Evolutionary conservation across 1,140 invertebrate species (phyloP), one percentile per base, ranked within the genome.

Genomic region (Trichonephila clavipes): DNA sequence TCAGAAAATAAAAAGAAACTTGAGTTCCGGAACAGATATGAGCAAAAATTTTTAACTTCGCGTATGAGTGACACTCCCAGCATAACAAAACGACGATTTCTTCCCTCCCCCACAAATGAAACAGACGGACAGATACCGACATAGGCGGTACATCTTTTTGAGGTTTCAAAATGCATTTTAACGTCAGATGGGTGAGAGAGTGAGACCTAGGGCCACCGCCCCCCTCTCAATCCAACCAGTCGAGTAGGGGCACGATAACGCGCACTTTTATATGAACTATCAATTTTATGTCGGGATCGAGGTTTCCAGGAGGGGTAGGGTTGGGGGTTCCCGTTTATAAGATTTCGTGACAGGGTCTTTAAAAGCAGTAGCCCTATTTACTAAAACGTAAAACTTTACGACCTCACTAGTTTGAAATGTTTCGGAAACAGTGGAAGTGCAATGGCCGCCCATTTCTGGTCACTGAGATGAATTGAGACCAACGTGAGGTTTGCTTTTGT

Each of bases 351-450:
- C 91, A 92, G 83, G 62, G 44, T 61, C 91, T 77, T 92, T 92
- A 72, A 87, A 83, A 87, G 91, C 64, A 77, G 82, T 40, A 86
- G 91, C 91, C 64, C 82, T 92, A 87, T 92, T 92, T 92, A 92
- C 91, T 92, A 87, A 86, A 87, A 92, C 82, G 83, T 92, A 92
- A 92, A 92, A 92, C 81, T 92, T 92, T 92, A 92, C 91, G 85
- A 92, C 44, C 83, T 14, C 34, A 16, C 61, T 81, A 72, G 44
- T 92, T 92, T 92, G 40, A 24, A 87, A 62, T 51, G 82, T 83
- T 83, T 61, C n/a, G 83, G 86, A 64, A 88, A 24, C 10, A 64
- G 58, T n/a, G 19, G 12, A 18, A n/a, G 4, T 18, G 6, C 0
- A 2, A 7, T 24, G 1, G 18, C 3, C 19, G 7, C 19, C 86